A percentile compares a stretch with the other conserved stretches of the same genome.
phyloP scores from a whole-genome alignment of 2,113 vertebrate genomes.

The Tylochromis polylepis region DNA sequence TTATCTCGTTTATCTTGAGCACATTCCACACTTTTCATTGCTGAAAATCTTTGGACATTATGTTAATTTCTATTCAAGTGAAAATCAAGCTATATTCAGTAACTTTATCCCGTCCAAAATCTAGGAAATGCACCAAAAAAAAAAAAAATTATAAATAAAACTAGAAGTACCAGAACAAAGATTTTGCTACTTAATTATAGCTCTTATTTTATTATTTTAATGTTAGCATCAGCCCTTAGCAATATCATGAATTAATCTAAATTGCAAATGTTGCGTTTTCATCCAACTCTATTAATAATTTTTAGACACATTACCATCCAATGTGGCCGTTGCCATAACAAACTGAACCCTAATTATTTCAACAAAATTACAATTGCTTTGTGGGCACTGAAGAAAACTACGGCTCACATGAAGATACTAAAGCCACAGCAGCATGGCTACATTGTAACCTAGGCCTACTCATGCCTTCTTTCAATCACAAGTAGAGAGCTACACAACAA shows the following conservation, averaged over 20 bases:
- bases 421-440: not conserved
- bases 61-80: fast-evolving
- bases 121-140: not conserved
- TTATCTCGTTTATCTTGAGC: not conserved
- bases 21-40: not conserved
- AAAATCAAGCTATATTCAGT: not conserved
- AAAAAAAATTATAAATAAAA: not conserved
- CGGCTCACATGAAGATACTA: not conserved
- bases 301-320: not conserved
- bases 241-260: not conserved
- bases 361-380: not conserved
- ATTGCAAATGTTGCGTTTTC: not conserved
- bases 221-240: not conserved
- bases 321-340: not conserved
- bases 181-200: not conserved
- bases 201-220: not conserved
- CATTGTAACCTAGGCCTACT: not conserved
- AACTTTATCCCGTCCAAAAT: not conserved
- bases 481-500: fast-evolving
- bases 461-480: not conserved
- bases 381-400: not conserved
- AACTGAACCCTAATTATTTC: not conserved
- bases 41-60: not conserved
- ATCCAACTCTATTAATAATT: not conserved
- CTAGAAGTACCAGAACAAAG: not conserved